Evolutionary conservation across 1,140 invertebrate genomes (phyloP).

Genomic region (Drosophila pseudoobscura): DNA sequence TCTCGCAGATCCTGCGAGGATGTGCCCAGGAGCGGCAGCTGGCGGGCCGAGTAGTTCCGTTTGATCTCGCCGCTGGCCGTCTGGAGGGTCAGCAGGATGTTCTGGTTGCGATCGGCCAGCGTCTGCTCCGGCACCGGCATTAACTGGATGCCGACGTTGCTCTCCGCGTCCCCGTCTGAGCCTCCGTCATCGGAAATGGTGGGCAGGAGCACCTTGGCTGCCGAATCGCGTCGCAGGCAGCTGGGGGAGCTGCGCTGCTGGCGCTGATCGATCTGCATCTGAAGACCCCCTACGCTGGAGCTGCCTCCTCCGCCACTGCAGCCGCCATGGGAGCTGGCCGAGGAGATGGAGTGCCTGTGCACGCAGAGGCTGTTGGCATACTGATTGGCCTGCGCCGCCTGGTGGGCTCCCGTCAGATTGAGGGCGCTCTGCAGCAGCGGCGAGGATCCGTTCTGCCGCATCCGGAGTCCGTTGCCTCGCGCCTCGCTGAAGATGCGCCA

Average conservation of each 20-base stretch:
- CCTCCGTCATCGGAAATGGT: slow-evolving; percentile 75
- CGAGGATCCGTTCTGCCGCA: slow-evolving; percentile 86
- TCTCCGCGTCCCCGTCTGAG: slow-evolving; percentile 64
- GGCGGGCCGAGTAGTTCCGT: slow-evolving; percentile 76
- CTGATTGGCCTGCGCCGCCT: slow-evolving; percentile 77
- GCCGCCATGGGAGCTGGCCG: slow-evolving; percentile 73
- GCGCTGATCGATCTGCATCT: slow-evolving; percentile 80
- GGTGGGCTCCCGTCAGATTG: slow-evolving; percentile 77
- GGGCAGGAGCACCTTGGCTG: slow-evolving; percentile 74
- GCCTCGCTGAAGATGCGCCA: slow-evolving; percentile 89
- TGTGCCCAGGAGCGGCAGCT: slow-evolving; percentile 67
- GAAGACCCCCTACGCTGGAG: slow-evolving; percentile 40
- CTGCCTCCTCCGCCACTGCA: slow-evolving; percentile 32
- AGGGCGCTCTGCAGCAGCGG: slow-evolving; percentile 84
- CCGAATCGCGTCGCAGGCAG: slow-evolving; percentile 72
- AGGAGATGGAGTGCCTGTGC: slow-evolving; percentile 73
- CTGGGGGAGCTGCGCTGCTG: slow-evolving; percentile 62
- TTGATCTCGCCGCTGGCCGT: slow-evolving; percentile 77
- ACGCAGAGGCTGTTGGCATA: slow-evolving; percentile 77
- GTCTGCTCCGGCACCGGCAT: slow-evolving; percentile 62
- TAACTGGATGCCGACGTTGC: slow-evolving; percentile 25
- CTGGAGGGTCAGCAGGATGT: slow-evolving; percentile 73
- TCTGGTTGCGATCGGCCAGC: slow-evolving; percentile 67
- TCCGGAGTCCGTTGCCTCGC: slow-evolving; percentile 87
- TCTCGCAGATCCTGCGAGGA: slow-evolving; percentile 73